Conservation (phyloP, 2,113 vertebrate species). For the Leptobrachium ailaonicum region DNA sequence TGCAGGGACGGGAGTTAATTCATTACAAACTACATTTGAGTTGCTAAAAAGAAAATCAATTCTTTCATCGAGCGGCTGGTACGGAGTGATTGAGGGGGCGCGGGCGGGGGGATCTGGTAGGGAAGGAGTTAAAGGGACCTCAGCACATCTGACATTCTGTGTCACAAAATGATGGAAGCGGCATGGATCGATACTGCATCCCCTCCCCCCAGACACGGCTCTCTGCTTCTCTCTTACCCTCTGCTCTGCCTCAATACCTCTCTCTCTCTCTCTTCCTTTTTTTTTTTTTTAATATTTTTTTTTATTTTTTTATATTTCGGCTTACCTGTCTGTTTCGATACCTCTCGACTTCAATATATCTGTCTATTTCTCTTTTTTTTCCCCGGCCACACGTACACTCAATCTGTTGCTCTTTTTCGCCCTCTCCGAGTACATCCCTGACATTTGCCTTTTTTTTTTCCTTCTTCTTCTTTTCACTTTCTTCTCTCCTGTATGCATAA, state of each 20-base stretch:
- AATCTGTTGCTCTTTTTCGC: conserved; percentile 13
- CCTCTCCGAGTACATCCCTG: not conserved
- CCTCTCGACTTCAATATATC: conserved; percentile 21
- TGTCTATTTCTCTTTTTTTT: conserved; percentile 13
- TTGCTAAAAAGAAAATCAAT: conserved; percentile 52
- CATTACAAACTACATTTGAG: conserved; percentile 51
- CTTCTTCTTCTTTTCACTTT: not conserved
- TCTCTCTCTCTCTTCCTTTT: conserved; percentile 29
- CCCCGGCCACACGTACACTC: conserved; percentile 2
- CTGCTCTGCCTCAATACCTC: not conserved
- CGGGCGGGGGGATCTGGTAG: conserved; percentile 29
- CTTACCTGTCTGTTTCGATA: conserved; percentile 35
- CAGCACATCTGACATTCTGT: conserved; percentile 50
- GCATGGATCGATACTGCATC: conserved; percentile 47
- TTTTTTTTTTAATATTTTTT: conserved; percentile 1
- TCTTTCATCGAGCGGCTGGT: conserved; percentile 49
- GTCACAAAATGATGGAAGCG: conserved; percentile 48
- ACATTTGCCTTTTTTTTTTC: not conserved
- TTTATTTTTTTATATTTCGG: not conserved
- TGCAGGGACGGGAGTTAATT: conserved; percentile 49
- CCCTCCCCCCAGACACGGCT: conserved; percentile 48
- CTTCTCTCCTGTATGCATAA: not conserved
- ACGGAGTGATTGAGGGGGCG: conserved; percentile 48
- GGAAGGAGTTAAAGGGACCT: conserved; percentile 49
- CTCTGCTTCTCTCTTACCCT: conserved; percentile 48